These are phyloP conservation scores for Drosophila austrosaltans DNA, from an alignment of 2,888 invertebrate species.

Conservation along the genomic window DNA sequence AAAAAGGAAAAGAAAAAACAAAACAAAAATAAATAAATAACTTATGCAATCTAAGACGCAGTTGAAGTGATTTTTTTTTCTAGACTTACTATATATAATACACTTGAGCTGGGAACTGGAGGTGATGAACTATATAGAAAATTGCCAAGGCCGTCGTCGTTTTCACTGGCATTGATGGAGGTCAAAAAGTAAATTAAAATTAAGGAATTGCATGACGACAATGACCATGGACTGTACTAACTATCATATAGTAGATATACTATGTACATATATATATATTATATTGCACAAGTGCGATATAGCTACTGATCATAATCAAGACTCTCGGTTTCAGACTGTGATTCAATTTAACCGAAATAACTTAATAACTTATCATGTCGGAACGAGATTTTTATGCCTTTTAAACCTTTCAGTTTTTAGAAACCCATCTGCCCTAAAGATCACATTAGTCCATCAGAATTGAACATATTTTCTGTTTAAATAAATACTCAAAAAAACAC, in stretches of 20 bases:
- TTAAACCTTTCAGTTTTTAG: no score
- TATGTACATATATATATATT: not conserved
- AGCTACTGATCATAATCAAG: not conserved
- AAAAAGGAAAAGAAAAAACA: not conserved
- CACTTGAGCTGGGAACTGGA: not conserved
- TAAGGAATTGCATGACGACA: slow-evolving; percentile 48
- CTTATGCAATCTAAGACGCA: slow-evolving; percentile 73
- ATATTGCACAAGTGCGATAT: not conserved
- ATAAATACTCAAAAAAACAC: no score
- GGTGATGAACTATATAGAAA: slow-evolving; percentile 18
- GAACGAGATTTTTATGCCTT: no score
- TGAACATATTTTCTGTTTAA: no score
- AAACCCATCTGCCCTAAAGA: no score
- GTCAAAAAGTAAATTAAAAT: slow-evolving; percentile 42
- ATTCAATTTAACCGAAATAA: not conserved
- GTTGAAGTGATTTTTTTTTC: slow-evolving; percentile 43
- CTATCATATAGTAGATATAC: not conserved
- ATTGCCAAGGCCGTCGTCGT: slow-evolving; percentile 53
- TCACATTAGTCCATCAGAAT: no score
- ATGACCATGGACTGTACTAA: slow-evolving; percentile 27
- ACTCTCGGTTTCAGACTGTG: slow-evolving; percentile 2
- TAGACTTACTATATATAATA: slow-evolving; percentile 18
- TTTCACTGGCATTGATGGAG: slow-evolving; percentile 66
- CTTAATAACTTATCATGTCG: no score
- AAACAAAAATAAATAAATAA: slow-evolving; percentile 31